Conservation (phyloP, 2,113 vertebrate species). For the Anarhynchus alexandrinus region DNA sequence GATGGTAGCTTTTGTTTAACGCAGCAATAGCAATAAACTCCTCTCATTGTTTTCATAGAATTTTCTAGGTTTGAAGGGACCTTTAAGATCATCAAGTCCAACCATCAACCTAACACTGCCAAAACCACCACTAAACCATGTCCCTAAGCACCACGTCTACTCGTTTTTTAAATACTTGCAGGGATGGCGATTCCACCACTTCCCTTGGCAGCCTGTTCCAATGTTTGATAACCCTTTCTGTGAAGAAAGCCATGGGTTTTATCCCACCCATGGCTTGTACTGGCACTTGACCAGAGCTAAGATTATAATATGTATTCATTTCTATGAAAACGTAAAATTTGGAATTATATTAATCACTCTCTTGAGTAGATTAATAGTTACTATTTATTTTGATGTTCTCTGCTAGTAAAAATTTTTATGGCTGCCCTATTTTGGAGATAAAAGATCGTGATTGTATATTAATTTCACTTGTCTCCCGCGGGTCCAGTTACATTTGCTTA, state of each 20-base stretch:
- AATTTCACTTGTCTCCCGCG: background rate
- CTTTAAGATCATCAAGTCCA: too few species aligned
- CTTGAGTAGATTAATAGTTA: background rate
- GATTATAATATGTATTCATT: background rate
- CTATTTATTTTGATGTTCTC: background rate
- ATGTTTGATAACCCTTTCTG: too few species aligned
- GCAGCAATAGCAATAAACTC: background rate
- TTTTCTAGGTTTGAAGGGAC: too few species aligned
- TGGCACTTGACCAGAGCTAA: background rate
- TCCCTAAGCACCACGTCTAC: too few species aligned
- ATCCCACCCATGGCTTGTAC: background rate
- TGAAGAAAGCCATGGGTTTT: background rate
- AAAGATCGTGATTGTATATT: background rate
- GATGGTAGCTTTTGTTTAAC: background rate
- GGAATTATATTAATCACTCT: background rate
- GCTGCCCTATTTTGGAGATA: background rate
- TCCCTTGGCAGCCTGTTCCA: too few species aligned
- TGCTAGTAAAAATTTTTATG: background rate
- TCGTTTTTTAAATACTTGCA: too few species aligned
- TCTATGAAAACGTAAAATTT: background rate
- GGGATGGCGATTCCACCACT: too few species aligned
- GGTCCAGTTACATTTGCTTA: background rate
- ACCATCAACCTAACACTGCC: too few species aligned
- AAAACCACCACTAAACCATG: too few species aligned
- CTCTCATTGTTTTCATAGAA: background rate